Base-by-base conservation (phyloP, 30 jellyfish, hydroid and myxozoan genomes). In the Rhopilema esculentum region DNA sequence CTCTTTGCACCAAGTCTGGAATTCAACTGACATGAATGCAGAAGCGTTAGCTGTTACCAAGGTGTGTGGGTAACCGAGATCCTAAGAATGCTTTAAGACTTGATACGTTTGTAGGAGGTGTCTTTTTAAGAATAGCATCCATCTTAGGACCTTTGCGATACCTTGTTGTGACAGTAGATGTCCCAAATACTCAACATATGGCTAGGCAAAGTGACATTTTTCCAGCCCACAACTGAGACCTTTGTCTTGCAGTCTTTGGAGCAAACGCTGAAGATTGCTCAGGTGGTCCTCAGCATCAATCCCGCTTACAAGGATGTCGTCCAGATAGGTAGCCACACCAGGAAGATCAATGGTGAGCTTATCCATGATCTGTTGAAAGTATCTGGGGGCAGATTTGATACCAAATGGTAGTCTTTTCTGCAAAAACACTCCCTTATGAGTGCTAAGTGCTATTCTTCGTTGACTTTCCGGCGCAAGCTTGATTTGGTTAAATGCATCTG, bases 321-420 rank as follows among this genome's bases (percentile, higher is more conserved):
- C n/a, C n/a, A n/a, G n/a, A n/a, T n/a, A n/a, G n/a, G n/a, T n/a
- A n/a, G n/a, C n/a, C n/a, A n/a, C n/a, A n/a, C n/a, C n/a, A n/a
- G n/a, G n/a, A n/a, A n/a, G n/a, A n/a, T n/a, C n/a, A n/a, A n/a
- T n/a, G n/a, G n/a, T n/a, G n/a, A n/a, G 82, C 63, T 70, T 51
- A 25, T 66, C 78, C 74, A 81, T 81, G 0, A 62, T 16, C 4
- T 79, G 49, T 79, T 64, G 89, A 61, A 79, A 19, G 19, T 8
- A 64, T 19, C 91, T 88, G 1, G 86, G 86, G 26, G 87, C 91
- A 7, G 91, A 80, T 1, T 30, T 18, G 8, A 80, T 80, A 62
- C 91, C 91, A 65, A 80, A 80, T 67, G 87, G 91, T 2, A 80
- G 89, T 17, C 89, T 73, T 18, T 4, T 80, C 49, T 80, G 91